Evolutionary conservation across 53 echinoderm and acorn worm genomes (phyloP).

Genomic region (Luidia sarsii): DNA sequence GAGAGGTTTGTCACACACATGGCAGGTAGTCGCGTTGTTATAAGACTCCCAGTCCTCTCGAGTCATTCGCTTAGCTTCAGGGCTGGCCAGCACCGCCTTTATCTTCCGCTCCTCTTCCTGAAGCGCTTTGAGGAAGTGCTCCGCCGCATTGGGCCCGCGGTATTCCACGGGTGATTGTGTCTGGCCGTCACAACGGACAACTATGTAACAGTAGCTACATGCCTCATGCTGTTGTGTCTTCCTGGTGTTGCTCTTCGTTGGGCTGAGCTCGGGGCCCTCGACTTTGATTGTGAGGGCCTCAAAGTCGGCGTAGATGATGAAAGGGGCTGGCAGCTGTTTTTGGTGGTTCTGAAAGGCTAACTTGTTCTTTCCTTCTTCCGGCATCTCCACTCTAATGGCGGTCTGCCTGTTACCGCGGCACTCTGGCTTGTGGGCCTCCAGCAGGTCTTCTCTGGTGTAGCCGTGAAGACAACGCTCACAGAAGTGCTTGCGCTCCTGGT

Average conservation of each 20-base stretch:
- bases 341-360: conserved; percentile 5
- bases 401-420: too few species aligned
- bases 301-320: conserved; percentile 38
- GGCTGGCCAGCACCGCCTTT: not conserved
- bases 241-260: conserved; percentile 13
- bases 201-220: not conserved
- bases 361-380: conserved; percentile 6
- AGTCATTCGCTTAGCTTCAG: not conserved
- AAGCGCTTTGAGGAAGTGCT: conserved; percentile 8
- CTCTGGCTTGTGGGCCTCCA: conserved; percentile 18
- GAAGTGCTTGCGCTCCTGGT: conserved; percentile 33
- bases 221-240: conserved; percentile 10
- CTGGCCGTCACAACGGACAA: conserved; percentile 15
- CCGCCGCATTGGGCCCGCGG: not conserved
- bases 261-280: conserved; percentile 20
- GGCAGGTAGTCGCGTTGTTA: not conserved
- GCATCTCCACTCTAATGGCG: conserved; percentile 3
- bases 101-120: conserved; percentile 12
- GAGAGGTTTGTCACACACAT: too few species aligned
- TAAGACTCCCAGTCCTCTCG: not conserved
- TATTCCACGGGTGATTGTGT: conserved; percentile 1
- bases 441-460: conserved; percentile 36
- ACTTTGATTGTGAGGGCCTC: conserved; percentile 26
- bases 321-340: conserved; percentile 18
- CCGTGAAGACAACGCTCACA: conserved; percentile 44